Base-by-base conservation (phyloP, 2,797 vertebrate species). In the Limosa lapponica region DNA sequence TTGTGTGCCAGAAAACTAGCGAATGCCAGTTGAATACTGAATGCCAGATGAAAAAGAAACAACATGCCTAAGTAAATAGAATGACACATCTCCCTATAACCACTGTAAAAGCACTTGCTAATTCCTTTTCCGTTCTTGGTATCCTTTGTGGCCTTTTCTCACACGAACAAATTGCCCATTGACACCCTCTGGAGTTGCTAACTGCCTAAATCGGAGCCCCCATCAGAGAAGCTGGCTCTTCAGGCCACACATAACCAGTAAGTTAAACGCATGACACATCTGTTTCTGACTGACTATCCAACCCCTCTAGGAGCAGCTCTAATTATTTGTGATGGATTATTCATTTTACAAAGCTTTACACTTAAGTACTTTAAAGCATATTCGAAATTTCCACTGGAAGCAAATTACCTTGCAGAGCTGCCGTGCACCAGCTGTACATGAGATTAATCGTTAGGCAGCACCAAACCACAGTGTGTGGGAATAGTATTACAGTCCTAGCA, bases 311-410 rank as follows among this genome's bases (percentile, higher is more conserved):
- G 81, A 34, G 74, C 25, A 57, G 23, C n/a, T 94, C 30, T 86
- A 34, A 79, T 84, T 93, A 46, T 64, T 90, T 67, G 9, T 48
- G 67, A 89, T 32, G 17, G 57, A 85, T 86, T 85, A 83, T 88
- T 96, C 18, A 62, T 95, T 96, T 92, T 83, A 49, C 30, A 58
- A 82, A 75, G 75, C 43, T 75, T 27, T 79, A 67, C 51, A 66
- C 48, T 85, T 79, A 92, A 81, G 67, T 77, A 74, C 70, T 87
- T 96, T 82, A 83, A 95, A 95, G 39, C 46, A 67, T 62, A 84
- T 87, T 90, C 2, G 4, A 70, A 89, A 93, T 74, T 88, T 85
- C 61, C 36, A 52, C n/a, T 86, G 92, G 79, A 90, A 96, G 77
- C 57, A 89, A 90, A 92, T 86, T 83, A 37, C 52, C 27, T 89